Percentiles rank a stretch among this genome's conserved stretches.
These are phyloP conservation scores for Brachyhypopomus gauderio DNA, from an alignment of 2,113 vertebrate species.

Conservation along the genomic window DNA sequence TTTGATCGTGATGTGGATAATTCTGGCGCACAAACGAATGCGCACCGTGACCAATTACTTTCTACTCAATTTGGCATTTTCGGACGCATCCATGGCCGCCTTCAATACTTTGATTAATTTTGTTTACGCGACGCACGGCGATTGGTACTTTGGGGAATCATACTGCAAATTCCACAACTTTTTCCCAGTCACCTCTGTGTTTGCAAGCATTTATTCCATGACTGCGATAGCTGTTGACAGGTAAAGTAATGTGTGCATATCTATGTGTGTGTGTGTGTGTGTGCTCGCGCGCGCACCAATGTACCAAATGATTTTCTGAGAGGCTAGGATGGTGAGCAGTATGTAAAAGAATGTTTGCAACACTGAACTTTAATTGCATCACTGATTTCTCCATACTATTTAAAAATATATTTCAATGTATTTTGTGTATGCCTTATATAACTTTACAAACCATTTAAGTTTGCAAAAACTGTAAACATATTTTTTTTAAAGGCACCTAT, in stretches of 20 bases:
- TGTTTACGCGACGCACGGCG: slow-evolving; percentile 88
- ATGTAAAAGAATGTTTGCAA: no score
- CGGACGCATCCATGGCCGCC: slow-evolving; percentile 93
- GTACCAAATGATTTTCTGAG: no score
- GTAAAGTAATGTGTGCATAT: slow-evolving; percentile 69
- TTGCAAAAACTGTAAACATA: no score
- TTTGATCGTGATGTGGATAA: slow-evolving; percentile 95
- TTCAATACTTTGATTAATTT: slow-evolving; percentile 96
- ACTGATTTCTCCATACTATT: no score
- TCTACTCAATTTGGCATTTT: slow-evolving; percentile 92
- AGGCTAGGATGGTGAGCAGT: no score
- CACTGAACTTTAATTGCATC: no score
- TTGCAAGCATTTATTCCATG: slow-evolving; percentile 99
- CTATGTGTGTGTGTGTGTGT: not conserved
- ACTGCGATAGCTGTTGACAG: slow-evolving; percentile 96
- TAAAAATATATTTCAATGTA: no score
- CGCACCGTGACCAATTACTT: slow-evolving; percentile 96
- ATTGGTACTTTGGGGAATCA: slow-evolving; percentile 95
- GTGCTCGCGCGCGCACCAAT: slow-evolving; percentile 1
- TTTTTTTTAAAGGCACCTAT: no score
- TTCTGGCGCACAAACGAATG: slow-evolving; percentile 95
- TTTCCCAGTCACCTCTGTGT: slow-evolving; percentile 95
- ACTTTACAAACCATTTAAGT: no score
- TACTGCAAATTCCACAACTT: slow-evolving; percentile 99
- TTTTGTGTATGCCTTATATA: no score